These are phyloP conservation scores for Sebastes melanostomus DNA, from an alignment of 2,797 vertebrate genomes.

Conservation along the genomic window DNA sequence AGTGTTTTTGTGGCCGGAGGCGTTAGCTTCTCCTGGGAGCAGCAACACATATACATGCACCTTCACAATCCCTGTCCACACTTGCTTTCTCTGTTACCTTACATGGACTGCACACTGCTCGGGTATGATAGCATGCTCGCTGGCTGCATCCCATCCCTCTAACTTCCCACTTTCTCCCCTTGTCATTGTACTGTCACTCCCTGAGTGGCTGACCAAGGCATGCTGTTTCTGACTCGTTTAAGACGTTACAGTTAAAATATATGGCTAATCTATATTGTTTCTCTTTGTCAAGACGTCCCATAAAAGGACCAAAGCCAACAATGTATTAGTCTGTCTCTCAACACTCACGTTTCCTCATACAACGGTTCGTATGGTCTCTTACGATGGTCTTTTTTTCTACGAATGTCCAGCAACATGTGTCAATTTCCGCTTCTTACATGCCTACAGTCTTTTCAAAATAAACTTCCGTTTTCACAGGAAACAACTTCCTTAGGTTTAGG, in stretches of 20 bases:
- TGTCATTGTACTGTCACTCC: background rate
- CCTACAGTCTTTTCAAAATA: no score
- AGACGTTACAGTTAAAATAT: background rate
- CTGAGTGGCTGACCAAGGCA: background rate
- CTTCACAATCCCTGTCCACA: background rate
- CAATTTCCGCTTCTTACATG: no score
- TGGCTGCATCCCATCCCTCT: background rate
- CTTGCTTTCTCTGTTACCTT: background rate
- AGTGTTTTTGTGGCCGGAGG: background rate
- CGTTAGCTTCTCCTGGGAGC: background rate
- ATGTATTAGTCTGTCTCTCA: background rate
- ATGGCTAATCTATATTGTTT: background rate
- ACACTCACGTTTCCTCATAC: background rate
- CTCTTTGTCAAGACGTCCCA: background rate
- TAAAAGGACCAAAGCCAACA: background rate
- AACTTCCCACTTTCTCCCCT: background rate
- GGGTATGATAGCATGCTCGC: slow-evolving; percentile 12
- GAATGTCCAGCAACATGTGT: no score
- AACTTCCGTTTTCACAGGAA: no score
- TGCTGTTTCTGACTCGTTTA: background rate
- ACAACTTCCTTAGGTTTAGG: no score
- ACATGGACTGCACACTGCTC: slow-evolving; percentile 10
- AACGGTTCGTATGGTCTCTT: no score
- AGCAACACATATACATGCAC: background rate
- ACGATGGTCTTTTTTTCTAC: no score